A percentile compares a stretch with the other conserved stretches of the same genome.
phyloP scores from a whole-genome alignment of 2,888 invertebrate species.

The Cacoxenus indagator region DNA sequence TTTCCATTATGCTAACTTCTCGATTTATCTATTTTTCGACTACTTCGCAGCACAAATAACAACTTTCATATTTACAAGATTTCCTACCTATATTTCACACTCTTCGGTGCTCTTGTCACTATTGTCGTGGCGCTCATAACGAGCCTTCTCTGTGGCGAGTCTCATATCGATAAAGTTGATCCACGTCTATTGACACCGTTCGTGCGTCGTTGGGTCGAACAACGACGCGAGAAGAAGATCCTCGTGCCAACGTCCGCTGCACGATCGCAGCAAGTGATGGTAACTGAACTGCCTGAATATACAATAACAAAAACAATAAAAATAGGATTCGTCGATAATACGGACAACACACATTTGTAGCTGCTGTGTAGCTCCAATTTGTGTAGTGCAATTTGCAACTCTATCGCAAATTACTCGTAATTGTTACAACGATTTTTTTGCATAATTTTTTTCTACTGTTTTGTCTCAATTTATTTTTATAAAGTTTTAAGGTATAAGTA shows the following conservation, averaged over 20 bases:
- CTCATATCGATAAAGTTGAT: constrained; percentile 74
- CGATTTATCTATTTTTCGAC: neutral
- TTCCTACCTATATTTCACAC: constrained; percentile 85
- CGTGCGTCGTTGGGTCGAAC: constrained; percentile 73
- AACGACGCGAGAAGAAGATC: constrained; percentile 35
- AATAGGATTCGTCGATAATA: no score
- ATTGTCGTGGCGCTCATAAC: constrained; percentile 73
- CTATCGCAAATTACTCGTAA: no score
- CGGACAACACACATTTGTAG: neutral
- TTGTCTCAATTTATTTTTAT: no score
- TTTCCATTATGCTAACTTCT: neutral
- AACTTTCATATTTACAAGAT: constrained; percentile 75
- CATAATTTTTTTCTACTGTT: no score
- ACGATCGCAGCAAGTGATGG: constrained; percentile 32
- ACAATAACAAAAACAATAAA: no score
- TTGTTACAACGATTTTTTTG: no score
- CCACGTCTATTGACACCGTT: constrained; percentile 79
- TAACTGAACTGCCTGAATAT: neutral
- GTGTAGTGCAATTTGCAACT: neutral
- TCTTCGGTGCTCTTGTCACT: constrained; percentile 75
- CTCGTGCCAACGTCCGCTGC: neutral
- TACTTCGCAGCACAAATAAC: constrained; percentile 44
- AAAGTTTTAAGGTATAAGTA: no score
- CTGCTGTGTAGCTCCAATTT: neutral
- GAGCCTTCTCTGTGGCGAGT: constrained; percentile 73